These are phyloP conservation scores for Haliclona indistincta DNA, from an alignment of 37 sponge, comb jelly and placozoan genomes.

Conservation along the genomic window DNA sequence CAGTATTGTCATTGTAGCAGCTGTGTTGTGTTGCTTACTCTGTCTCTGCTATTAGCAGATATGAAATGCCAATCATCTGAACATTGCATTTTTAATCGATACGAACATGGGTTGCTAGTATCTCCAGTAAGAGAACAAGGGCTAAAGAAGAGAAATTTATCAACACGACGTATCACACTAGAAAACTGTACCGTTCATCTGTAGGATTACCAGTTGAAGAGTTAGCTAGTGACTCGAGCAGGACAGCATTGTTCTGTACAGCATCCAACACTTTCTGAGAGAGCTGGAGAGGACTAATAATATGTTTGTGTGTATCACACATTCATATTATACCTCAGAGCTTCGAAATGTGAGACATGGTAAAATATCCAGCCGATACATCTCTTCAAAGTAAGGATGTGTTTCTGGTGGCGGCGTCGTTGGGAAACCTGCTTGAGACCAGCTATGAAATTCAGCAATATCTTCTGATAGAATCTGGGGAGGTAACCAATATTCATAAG, in stretches of 20 bases:
- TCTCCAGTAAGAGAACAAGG: conserved; percentile 50
- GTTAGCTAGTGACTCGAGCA: conserved; percentile 40
- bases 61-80: conserved; percentile 47
- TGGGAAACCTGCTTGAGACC: conserved; percentile 18
- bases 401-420: neutral
- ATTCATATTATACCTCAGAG: conserved; percentile 45
- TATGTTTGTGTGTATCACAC: too few relatives aligned
- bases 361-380: conserved; percentile 26
- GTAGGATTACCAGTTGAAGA: too few relatives aligned
- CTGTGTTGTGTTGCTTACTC: conserved; percentile 22
- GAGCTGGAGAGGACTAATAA: conserved; percentile 31
- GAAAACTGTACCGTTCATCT: neutral
- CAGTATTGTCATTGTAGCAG: neutral
- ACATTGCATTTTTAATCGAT: conserved; percentile 31
- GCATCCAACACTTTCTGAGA: conserved; percentile 50
- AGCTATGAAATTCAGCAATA: conserved; percentile 27
- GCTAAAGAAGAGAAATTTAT: neutral
- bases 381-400: conserved; percentile 28
- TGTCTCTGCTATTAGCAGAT: conserved; percentile 59
- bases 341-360: conserved; percentile 65
- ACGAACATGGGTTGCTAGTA: conserved; percentile 24
- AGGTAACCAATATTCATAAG: neutral
- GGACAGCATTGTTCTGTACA: conserved; percentile 31
- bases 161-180: neutral
- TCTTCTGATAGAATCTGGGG: conserved; percentile 26